A percentile compares a stretch with the other conserved stretches of the same genome.
Conservation (phyloP, 2,113 vertebrate genomes). For the Apteryx mantelli region DNA sequence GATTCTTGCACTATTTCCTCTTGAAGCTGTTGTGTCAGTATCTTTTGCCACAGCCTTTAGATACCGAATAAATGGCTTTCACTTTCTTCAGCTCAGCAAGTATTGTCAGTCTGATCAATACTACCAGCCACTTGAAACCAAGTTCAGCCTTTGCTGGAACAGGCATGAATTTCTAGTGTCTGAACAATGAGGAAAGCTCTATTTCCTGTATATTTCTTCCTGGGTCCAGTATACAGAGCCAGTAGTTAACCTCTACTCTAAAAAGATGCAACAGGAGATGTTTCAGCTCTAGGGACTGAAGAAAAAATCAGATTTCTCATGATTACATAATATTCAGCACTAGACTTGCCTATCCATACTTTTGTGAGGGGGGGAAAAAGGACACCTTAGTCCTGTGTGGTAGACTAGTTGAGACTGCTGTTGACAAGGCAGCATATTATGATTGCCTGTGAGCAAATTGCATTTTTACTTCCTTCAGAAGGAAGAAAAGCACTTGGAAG, state of each 20-base stretch:
- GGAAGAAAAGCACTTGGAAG: background rate
- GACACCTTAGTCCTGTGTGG: background rate
- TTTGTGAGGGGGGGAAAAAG: too few species aligned
- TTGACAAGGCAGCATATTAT: background rate
- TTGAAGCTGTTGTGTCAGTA: background rate
- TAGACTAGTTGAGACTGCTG: background rate
- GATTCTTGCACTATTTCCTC: background rate
- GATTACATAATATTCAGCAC: background rate
- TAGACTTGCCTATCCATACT: too few species aligned
- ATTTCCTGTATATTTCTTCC: background rate
- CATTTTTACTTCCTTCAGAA: background rate
- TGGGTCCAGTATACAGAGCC: background rate
- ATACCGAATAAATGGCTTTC: background rate
- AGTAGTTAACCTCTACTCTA: background rate
- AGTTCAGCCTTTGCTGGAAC: background rate
- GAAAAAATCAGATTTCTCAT: background rate
- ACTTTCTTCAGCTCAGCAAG: background rate
- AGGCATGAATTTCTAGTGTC: background rate
- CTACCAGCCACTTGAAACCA: background rate
- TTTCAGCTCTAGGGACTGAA: background rate
- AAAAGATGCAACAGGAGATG: background rate
- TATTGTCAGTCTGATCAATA: background rate
- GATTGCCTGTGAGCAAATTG: background rate
- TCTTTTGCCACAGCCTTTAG: background rate
- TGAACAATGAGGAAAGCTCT: background rate